Evolutionary conservation across 2,888 invertebrate genomes (phyloP), one percentile per base, ranked within the genome.

Genomic region (Acronicta leporina): DNA sequence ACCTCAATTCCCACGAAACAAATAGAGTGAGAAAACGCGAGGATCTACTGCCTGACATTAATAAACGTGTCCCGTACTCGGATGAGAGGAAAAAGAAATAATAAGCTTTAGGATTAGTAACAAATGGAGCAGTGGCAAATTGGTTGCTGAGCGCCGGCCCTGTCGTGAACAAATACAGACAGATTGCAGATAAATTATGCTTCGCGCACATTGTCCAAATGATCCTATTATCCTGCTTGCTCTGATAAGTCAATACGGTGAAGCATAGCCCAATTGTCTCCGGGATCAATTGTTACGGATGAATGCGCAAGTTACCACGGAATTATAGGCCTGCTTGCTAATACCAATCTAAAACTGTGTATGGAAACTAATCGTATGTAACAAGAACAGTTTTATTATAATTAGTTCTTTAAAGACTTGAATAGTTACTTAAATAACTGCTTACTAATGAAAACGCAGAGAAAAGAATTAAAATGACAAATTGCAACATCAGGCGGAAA

Each of bases 401-500:
- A 10, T 42, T 44, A 43, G 42, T 44, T 40, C 11, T 20, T 48
- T 33, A 48, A 48, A 41, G 6, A 11, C 20, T 52, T 0, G 16
- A 51, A 54, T 45, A 51, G 55, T 43, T 13, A 48, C 44, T 67
- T 54, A 20, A 63, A 57, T 44, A 65, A 46, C 42, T 44, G 47
- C 55, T 52, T 63, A 55, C 61, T 83, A 82, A 85, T 87, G 83
- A 85, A 86, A 85, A 82, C 76, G 77, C 77, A 73, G 67, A 53
- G 64, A 73, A 76, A 80, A 65, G 80, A 87, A 86, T 84, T 85
- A 84, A 87, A n/a, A 87, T 86, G 86, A 88, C 82, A 87, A 89
- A 87, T 88, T 85, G 83, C 79, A 82, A 83, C 84, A 85, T 84
- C 82, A 73, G 77, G 63, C 75, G 79, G 80, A 80, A 86, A 87